Evolutionary conservation across 2,113 vertebrate species (phyloP).

Genomic region (Casuarius casuarius): DNA sequence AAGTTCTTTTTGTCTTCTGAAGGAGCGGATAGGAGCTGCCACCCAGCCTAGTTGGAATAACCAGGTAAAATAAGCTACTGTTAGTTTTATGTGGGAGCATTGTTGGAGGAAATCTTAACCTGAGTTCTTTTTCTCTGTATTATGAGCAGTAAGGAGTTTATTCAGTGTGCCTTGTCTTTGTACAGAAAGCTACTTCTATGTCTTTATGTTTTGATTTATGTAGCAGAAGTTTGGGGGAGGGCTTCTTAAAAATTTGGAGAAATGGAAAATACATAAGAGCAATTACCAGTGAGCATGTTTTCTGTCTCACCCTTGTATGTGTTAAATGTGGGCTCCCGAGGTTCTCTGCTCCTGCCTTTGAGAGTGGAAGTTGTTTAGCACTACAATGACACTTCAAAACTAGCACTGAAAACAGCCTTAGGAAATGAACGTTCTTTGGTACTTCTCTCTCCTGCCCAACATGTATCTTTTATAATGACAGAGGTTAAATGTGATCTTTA

Average conservation of each 20-base stretch:
- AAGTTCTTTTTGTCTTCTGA: neutral
- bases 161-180: neutral
- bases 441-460: neutral
- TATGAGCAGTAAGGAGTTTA: neutral
- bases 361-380: neutral
- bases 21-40: neutral
- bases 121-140: neutral
- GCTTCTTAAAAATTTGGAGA: neutral
- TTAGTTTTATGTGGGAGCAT: rapidly evolving
- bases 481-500: neutral
- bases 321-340: rapidly evolving
- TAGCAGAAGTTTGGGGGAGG: neutral
- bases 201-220: neutral
- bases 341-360: neutral
- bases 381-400: neutral
- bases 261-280: rapidly evolving
- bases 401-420: rapidly evolving
- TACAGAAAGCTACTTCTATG: neutral
- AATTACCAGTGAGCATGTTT: too few relatives aligned
- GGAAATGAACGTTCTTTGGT: neutral
- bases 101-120: neutral
- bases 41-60: neutral
- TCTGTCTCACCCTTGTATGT: neutral
- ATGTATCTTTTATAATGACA: rapidly evolving
- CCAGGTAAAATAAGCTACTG: neutral